phyloP scores from a whole-genome alignment of 2,113 vertebrate genomes.

The Gavialis gangeticus region DNA sequence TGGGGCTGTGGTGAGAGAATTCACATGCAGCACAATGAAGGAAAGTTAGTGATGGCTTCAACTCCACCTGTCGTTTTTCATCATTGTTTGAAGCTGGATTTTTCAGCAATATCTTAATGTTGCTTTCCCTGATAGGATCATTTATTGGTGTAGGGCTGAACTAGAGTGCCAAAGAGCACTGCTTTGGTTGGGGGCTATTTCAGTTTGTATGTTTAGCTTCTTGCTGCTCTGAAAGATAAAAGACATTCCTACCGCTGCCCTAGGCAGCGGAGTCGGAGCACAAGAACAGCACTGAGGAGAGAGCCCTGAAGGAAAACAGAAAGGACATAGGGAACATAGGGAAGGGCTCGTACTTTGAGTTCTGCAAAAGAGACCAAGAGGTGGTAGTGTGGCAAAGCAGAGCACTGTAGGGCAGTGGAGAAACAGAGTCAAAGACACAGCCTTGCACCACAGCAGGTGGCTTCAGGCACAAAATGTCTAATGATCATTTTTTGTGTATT shows the following conservation, averaged over 20 bases:
- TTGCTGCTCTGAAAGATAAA: background rate
- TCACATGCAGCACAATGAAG: rapidly evolving
- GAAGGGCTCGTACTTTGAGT: background rate
- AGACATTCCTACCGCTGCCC: background rate
- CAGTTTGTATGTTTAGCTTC: background rate
- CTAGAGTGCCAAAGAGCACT: background rate
- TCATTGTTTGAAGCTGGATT: background rate
- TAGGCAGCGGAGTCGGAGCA: background rate
- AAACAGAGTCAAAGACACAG: background rate
- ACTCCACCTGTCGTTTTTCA: background rate
- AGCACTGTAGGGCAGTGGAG: background rate
- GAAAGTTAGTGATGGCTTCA: background rate
- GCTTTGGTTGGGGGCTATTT: background rate
- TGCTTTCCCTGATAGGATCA: background rate
- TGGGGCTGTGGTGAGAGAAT: rapidly evolving
- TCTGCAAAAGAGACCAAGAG: background rate
- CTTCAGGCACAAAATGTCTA: background rate
- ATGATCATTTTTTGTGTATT: background rate
- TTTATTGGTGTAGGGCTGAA: background rate
- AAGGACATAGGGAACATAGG: background rate
- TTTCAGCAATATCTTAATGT: background rate
- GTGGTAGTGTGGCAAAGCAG: background rate
- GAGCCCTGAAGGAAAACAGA: background rate
- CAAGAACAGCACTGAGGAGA: background rate
- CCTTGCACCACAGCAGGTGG: background rate